These are phyloP conservation scores for Silurus asotus DNA, from an alignment of 2,113 vertebrate genomes.

Conservation along the genomic window DNA sequence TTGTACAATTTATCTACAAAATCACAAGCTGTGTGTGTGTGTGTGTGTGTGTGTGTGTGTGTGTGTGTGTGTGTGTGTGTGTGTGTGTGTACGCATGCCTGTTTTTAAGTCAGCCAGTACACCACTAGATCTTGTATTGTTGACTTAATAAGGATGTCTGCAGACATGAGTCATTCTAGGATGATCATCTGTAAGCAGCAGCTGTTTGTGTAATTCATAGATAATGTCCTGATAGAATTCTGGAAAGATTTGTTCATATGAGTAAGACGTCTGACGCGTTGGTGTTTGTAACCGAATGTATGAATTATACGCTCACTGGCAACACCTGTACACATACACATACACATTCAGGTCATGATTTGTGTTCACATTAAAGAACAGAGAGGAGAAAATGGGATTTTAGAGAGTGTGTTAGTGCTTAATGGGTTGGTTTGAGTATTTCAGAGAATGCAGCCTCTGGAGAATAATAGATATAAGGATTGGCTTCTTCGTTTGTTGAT, in stretches of 20 bases:
- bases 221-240: background rate
- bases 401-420: background rate
- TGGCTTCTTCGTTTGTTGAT: too few relatives aligned
- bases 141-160: constrained; percentile 26
- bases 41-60: background rate
- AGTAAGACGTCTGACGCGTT: background rate
- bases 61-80: background rate
- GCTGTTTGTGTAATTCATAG: background rate
- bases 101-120: background rate
- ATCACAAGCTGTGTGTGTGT: background rate
- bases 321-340: background rate
- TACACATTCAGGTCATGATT: background rate
- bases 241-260: background rate
- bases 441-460: background rate
- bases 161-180: background rate
- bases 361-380: background rate
- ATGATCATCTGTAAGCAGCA: background rate
- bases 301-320: background rate
- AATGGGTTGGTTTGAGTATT: background rate
- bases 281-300: background rate
- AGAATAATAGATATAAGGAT: too few relatives aligned
- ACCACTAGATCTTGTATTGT: background rate
- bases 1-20: background rate
- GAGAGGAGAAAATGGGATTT: background rate
- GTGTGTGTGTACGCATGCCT: background rate